Percentiles rank a stretch among this genome's conserved stretches.
phyloP scores from a whole-genome alignment of 2,888 invertebrate species.

The Leucophora obtusa region DNA sequence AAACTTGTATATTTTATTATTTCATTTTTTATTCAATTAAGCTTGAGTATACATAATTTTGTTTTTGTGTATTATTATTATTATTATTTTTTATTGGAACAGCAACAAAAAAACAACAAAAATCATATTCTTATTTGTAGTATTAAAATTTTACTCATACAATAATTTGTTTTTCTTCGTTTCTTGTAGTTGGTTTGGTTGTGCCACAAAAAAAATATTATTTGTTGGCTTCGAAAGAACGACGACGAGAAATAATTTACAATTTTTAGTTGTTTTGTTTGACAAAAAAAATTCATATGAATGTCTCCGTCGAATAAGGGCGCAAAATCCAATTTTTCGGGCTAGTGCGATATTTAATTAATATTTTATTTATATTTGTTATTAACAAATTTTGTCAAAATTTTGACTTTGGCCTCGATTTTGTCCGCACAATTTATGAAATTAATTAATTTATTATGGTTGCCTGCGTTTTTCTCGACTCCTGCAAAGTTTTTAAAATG shows the following conservation, averaged over 20 bases:
- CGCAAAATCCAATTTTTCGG: too few relatives aligned
- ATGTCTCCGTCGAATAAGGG: too few relatives aligned
- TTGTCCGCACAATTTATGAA: too few relatives aligned
- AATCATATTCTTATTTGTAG: conserved; percentile 1
- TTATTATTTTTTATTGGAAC: conserved; percentile 4
- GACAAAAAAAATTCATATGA: conserved; percentile 14
- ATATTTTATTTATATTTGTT: too few relatives aligned
- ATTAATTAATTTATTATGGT: too few relatives aligned
- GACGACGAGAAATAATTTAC: neutral
- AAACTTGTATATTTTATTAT: conserved; percentile 3
- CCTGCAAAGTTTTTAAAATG: too few relatives aligned
- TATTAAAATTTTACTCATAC: conserved; percentile 1
- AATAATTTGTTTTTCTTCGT: neutral
- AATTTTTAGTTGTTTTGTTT: conserved; percentile 16
- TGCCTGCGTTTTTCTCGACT: too few relatives aligned
- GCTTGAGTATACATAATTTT: conserved; percentile 35
- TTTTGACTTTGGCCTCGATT: too few relatives aligned
- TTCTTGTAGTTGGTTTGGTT: neutral
- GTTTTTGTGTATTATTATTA: conserved; percentile 2
- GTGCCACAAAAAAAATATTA: neutral
- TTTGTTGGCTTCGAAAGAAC: conserved; percentile 1
- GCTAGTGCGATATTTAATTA: too few relatives aligned
- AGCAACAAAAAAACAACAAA: neutral
- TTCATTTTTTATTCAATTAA: conserved; percentile 47
- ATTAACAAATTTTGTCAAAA: too few relatives aligned